These are phyloP conservation scores for Ancistrus triradiatus DNA, from an alignment of 2,113 vertebrate genomes.

Conservation along the genomic window DNA sequence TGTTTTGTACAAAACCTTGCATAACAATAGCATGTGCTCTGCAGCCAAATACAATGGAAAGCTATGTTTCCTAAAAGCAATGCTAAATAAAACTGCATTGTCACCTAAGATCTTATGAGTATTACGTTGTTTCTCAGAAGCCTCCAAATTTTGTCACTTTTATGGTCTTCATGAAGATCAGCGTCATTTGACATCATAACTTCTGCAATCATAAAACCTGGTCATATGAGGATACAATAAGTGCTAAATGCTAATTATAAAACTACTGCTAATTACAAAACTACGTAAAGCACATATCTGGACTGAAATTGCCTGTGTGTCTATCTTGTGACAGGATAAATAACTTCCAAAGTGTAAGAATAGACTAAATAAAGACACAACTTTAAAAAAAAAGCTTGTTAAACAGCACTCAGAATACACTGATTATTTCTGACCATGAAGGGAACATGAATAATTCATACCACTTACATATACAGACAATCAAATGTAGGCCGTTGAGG, in stretches of 20 bases:
- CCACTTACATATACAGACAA: neutral
- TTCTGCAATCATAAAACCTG: slow-evolving; percentile 9
- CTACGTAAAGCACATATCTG: neutral
- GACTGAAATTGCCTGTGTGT: neutral
- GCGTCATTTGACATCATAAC: neutral
- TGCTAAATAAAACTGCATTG: slow-evolving; percentile 6
- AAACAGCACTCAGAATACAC: neutral
- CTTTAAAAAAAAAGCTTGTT: neutral
- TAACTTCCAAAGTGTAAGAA: neutral
- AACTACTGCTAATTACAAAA: no score
- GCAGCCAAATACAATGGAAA: neutral
- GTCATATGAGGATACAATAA: slow-evolving; percentile 12
- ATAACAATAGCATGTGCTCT: slow-evolving; percentile 3
- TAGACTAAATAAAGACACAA: neutral
- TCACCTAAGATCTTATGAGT: slow-evolving; percentile 6
- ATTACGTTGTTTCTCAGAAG: slow-evolving; percentile 5
- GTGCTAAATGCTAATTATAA: no score
- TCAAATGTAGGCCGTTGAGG: slow-evolving; percentile 1
- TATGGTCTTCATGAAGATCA: slow-evolving; percentile 6
- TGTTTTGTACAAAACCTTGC: neutral
- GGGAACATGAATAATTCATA: slow-evolving; percentile 4
- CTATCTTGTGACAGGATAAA: neutral
- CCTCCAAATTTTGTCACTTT: no score
- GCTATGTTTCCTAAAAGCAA: slow-evolving; percentile 2
- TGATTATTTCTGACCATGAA: no score